Conservation (phyloP, 2,888 invertebrate genomes). For the Pachliopta kotzebuea region DNA sequence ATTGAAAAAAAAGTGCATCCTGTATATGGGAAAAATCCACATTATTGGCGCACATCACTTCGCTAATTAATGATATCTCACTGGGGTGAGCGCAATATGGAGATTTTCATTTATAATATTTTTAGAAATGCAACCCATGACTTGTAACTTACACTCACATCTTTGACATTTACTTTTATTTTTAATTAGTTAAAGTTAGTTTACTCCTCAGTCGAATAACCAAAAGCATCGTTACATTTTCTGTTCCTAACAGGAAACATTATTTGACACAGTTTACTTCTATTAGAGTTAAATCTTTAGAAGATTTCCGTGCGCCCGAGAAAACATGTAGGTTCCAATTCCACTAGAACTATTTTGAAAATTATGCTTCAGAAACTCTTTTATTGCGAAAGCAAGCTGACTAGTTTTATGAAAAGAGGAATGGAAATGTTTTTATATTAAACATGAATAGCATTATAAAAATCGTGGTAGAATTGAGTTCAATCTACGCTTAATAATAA, state of each 20-base stretch:
- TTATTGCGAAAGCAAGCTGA: constrained; percentile 13
- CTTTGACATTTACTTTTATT: too few species aligned
- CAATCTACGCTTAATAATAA: background rate
- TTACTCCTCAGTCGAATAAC: too few species aligned
- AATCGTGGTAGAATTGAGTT: background rate
- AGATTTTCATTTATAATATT: too few species aligned
- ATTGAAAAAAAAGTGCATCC: too few species aligned
- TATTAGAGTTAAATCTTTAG: constrained; percentile 8
- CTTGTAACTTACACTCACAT: too few species aligned
- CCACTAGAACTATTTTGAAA: constrained; percentile 5
- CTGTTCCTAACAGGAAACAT: background rate
- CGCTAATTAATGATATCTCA: too few species aligned
- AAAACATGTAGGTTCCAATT: constrained; percentile 9
- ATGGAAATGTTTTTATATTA: constrained; percentile 15
- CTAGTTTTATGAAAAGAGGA: constrained; percentile 15
- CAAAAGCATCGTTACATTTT: too few species aligned
- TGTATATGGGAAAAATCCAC: too few species aligned
- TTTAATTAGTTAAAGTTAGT: too few species aligned
- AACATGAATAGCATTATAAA: constrained; percentile 8
- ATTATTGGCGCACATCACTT: too few species aligned
- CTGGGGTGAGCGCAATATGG: too few species aligned
- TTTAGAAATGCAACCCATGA: too few species aligned
- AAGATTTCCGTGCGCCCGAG: constrained; percentile 4
- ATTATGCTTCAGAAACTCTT: constrained; percentile 17
- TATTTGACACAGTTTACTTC: background rate